These are phyloP conservation scores for Lytechinus variegatus DNA, from an alignment of 35 echinoderm and acorn worm genomes.

Conservation along the genomic window DNA sequence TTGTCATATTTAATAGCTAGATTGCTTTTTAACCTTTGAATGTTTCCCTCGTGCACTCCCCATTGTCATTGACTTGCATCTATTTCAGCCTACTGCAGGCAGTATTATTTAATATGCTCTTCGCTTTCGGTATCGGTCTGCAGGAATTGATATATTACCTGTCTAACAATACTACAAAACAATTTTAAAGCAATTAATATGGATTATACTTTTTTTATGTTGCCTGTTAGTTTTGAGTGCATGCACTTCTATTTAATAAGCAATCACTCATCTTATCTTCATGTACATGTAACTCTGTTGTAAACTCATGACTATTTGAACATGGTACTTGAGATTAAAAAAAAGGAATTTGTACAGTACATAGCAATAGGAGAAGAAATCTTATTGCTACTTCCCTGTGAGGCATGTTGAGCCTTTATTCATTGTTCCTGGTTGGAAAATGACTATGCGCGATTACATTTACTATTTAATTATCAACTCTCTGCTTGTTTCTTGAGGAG, in stretches of 20 bases:
- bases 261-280: background rate
- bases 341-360: too few species aligned
- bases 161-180: background rate
- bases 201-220: too few species aligned
- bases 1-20: too few species aligned
- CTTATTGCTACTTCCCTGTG: too few species aligned
- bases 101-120: background rate
- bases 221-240: background rate
- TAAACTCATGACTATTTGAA: too few species aligned
- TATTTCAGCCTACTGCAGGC: background rate
- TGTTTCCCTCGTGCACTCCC: background rate
- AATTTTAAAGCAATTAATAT: background rate
- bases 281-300: too few species aligned
- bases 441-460: background rate
- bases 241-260: background rate
- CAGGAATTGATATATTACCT: background rate
- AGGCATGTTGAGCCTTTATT: background rate
- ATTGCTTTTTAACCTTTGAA: too few species aligned
- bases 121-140: background rate
- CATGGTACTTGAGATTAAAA: too few species aligned
- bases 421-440: background rate
- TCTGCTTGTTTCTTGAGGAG: background rate
- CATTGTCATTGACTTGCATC: background rate
- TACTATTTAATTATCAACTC: background rate
- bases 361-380: too few species aligned